These are phyloP conservation scores for Drosophila carrolli DNA, from an alignment of 1,140 invertebrate genomes.

Conservation along the genomic window DNA sequence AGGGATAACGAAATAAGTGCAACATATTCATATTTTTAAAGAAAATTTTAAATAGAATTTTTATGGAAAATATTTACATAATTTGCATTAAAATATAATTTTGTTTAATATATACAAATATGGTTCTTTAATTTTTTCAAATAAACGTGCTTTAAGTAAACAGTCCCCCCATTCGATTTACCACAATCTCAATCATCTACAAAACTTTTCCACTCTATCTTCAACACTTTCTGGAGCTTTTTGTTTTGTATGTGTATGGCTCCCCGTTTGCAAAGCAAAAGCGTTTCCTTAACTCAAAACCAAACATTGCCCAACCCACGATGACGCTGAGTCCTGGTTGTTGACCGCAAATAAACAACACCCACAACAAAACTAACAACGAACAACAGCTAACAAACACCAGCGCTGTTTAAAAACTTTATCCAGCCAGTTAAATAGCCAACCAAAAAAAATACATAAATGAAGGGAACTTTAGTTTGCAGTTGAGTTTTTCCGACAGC, in stretches of 20 bases:
- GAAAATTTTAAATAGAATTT: no score
- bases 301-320: constrained; percentile 28
- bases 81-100: no score
- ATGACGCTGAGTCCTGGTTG: constrained; percentile 29
- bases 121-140: no score
- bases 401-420: constrained; percentile 69
- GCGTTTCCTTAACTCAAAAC: constrained; percentile 33
- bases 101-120: no score
- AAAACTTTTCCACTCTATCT: constrained; percentile 14
- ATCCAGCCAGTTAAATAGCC: constrained; percentile 60
- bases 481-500: constrained; percentile 69
- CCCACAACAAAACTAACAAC: constrained; percentile 47
- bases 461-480: constrained; percentile 43
- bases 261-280: constrained; percentile 10
- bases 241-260: neutral
- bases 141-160: neutral
- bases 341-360: constrained; percentile 75
- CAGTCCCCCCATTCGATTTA: constrained; percentile 4
- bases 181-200: constrained; percentile 2
- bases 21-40: no score
- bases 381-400: constrained; percentile 69
- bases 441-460: constrained; percentile 25
- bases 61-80: no score
- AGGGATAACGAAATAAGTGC: no score
- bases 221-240: constrained; percentile 11